Conservation (phyloP, 2,113 vertebrate species). For the Alectura lathami region DNA sequence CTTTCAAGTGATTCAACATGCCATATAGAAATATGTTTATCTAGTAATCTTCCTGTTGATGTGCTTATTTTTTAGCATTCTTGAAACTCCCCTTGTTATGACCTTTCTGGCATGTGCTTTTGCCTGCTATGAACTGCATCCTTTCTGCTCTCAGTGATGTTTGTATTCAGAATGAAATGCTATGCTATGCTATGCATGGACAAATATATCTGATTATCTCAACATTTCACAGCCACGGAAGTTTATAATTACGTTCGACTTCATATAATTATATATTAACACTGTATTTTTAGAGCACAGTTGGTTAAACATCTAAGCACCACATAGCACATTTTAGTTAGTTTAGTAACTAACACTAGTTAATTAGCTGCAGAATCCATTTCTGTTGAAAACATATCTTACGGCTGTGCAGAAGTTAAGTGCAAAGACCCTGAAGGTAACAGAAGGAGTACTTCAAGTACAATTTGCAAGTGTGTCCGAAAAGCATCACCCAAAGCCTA, state of each 20-base stretch:
- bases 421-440: slow-evolving; percentile 19
- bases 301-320: slow-evolving; percentile 43
- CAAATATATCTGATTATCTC: not conserved
- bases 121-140: slow-evolving; percentile 61
- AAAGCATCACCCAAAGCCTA: not conserved
- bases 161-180: slow-evolving; percentile 34
- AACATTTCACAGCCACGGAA: slow-evolving; percentile 20
- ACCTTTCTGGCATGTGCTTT: slow-evolving; percentile 65
- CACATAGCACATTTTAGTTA: slow-evolving; percentile 18
- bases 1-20: slow-evolving; percentile 17
- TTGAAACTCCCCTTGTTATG: slow-evolving; percentile 12
- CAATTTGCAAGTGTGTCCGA: not conserved
- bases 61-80: not conserved
- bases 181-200: slow-evolving; percentile 65
- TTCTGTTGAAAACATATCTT: slow-evolving; percentile 56
- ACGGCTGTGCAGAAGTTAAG: slow-evolving; percentile 41
- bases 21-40: slow-evolving; percentile 16
- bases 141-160: not conserved
- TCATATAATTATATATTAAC: slow-evolving; percentile 34
- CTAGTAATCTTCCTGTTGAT: not conserved
- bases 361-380: slow-evolving; percentile 41
- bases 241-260: slow-evolving; percentile 33
- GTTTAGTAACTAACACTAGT: no score
- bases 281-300: slow-evolving; percentile 41
- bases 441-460: slow-evolving; percentile 4